A percentile compares a stretch with the other conserved stretches of the same genome.
phyloP scores from a whole-genome alignment of 1,140 invertebrate genomes.

The Drosophila athabasca region DNA sequence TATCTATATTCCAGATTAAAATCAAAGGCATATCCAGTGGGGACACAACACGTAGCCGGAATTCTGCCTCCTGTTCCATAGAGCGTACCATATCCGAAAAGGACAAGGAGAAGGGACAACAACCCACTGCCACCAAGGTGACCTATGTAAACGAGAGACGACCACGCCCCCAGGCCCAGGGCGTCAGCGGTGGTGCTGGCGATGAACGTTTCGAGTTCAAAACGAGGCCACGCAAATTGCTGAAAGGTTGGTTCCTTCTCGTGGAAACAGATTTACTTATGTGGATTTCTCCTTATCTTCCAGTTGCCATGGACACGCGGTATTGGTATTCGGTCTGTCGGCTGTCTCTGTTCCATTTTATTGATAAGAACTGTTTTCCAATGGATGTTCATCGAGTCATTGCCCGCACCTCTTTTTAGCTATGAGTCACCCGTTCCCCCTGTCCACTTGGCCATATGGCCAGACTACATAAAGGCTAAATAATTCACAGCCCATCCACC shows the following conservation, averaged over 20 bases:
- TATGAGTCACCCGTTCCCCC: slow-evolving; percentile 51
- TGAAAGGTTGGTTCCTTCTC: slow-evolving; percentile 66
- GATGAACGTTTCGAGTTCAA: slow-evolving; percentile 81
- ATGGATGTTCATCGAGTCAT: slow-evolving; percentile 4
- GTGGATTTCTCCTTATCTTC: slow-evolving; percentile 17
- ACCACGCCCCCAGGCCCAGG: slow-evolving; percentile 77
- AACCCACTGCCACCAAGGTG: slow-evolving; percentile 82
- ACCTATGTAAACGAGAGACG: slow-evolving; percentile 87
- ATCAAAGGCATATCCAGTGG: slow-evolving; percentile 81
- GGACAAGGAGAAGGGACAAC: slow-evolving; percentile 53
- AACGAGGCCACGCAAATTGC: slow-evolving; percentile 76
- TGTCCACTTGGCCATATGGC: slow-evolving; percentile 45
- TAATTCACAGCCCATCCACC: slow-evolving; percentile 25
- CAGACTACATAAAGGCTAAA: slow-evolving; percentile 34
- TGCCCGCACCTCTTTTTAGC: slow-evolving; percentile 2
- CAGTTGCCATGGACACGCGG: slow-evolving; percentile 65
- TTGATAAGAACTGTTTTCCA: slow-evolving; percentile 9
- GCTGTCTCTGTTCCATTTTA: background rate
- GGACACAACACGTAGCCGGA: slow-evolving; percentile 78
- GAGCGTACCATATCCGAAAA: slow-evolving; percentile 79
- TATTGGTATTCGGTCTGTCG: slow-evolving; percentile 19
- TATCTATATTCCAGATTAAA: slow-evolving; percentile 53
- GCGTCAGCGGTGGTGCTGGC: slow-evolving; percentile 30
- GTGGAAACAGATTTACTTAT: slow-evolving; percentile 5
- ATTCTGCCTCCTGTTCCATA: slow-evolving; percentile 79